Percentiles rank a stretch among this genome's conserved stretches.
phyloP scores from a whole-genome alignment of 2,888 invertebrate species.

The Scotopteryx bipunctaria region DNA sequence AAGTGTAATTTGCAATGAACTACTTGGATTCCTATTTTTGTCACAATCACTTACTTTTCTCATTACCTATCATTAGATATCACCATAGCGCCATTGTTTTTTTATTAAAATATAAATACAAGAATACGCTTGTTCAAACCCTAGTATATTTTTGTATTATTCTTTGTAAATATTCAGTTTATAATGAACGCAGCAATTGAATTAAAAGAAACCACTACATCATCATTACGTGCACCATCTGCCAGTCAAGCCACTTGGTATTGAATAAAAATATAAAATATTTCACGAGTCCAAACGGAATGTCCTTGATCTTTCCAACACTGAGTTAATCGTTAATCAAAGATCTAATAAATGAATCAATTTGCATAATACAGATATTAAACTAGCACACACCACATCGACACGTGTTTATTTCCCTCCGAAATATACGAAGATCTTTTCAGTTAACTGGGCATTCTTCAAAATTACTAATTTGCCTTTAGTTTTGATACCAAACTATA shows the following conservation, averaged over 20 bases:
- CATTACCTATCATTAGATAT: too few species aligned
- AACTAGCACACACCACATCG: constrained; percentile 16
- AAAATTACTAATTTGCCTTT: too few species aligned
- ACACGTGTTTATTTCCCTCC: background rate
- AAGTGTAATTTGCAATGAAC: constrained; percentile 5
- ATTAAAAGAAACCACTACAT: constrained; percentile 11
- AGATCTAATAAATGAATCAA: constrained; percentile 40
- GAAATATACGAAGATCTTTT: too few species aligned
- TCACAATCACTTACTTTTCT: constrained; percentile 1
- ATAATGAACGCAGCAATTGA: background rate
- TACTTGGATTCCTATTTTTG: background rate
- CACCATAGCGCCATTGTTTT: too few species aligned
- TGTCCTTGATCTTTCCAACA: constrained; percentile 51
- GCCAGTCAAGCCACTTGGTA: constrained; percentile 12
- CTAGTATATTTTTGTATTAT: background rate
- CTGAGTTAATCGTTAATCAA: constrained; percentile 48
- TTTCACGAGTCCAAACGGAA: constrained; percentile 23
- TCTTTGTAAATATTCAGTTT: background rate
- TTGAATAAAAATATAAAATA: constrained; percentile 17
- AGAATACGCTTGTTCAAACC: too few species aligned
- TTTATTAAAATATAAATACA: too few species aligned
- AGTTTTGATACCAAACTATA: too few species aligned
- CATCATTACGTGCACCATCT: constrained; percentile 17
- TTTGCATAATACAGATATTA: constrained; percentile 43
- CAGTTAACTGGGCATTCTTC: too few species aligned